Conservation (phyloP, 2,797 vertebrate genomes). For the Sphenodon punctatus region DNA sequence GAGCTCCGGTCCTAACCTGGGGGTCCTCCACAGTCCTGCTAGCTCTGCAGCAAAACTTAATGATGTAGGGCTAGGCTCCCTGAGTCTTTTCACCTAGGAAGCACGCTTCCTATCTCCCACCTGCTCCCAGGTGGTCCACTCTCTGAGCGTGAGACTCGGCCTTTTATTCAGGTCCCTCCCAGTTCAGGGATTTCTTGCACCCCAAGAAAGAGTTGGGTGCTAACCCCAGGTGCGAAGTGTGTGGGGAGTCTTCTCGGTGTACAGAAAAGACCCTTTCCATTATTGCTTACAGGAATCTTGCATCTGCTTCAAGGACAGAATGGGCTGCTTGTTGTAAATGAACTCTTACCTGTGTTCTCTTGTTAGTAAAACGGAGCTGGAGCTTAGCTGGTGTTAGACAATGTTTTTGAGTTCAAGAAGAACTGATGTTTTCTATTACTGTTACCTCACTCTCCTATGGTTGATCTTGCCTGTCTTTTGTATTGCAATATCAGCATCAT, state of each 20-base stretch:
- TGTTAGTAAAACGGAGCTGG: not conserved
- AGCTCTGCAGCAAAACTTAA: too few species aligned
- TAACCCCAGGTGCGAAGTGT: not conserved
- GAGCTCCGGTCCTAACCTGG: too few species aligned
- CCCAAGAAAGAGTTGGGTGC: not conserved
- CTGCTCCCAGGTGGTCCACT: too few species aligned
- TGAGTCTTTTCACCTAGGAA: too few species aligned
- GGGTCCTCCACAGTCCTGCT: too few species aligned
- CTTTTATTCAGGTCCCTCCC: too few species aligned
- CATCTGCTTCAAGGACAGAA: not conserved
- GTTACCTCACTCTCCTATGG: not conserved
- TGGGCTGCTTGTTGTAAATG: not conserved
- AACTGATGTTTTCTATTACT: accelerated
- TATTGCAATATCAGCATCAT: not conserved
- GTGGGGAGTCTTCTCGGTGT: not conserved
- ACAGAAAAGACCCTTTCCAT: not conserved
- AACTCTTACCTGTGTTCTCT: not conserved
- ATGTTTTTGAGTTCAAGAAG: not conserved
- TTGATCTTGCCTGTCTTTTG: not conserved
- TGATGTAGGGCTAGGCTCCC: too few species aligned
- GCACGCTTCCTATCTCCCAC: too few species aligned
- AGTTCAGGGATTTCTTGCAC: not conserved
- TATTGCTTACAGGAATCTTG: not conserved
- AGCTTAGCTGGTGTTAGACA: not conserved
- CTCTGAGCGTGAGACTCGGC: too few species aligned